Conservation (phyloP, 2,113 vertebrate genomes). For the Eonycteris spelaea region DNA sequence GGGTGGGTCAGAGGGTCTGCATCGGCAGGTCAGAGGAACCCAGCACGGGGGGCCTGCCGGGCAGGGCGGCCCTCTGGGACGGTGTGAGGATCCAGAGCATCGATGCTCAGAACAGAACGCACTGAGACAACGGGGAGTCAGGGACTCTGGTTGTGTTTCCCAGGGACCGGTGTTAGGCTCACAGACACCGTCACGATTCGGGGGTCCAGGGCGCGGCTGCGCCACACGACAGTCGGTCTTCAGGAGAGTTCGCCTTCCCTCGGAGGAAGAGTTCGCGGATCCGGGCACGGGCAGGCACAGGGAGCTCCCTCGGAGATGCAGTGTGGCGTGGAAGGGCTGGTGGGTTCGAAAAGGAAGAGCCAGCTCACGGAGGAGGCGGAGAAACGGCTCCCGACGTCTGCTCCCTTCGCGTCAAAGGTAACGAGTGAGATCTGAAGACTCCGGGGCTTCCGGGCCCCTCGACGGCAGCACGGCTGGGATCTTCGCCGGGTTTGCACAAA, state of each 20-base stretch:
- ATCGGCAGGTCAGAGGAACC: neutral
- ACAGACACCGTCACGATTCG: rapidly evolving
- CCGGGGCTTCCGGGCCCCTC: neutral
- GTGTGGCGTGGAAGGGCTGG: neutral
- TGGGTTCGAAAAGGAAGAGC: neutral
- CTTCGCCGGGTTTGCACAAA: neutral
- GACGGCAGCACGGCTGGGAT: neutral
- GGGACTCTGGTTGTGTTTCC: neutral
- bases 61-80: rapidly evolving
- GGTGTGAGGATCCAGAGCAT: neutral
- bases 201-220: no score
- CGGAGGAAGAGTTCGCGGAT: neutral
- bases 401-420: neutral
- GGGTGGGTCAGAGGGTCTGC: no score
- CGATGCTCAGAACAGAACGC: rapidly evolving
- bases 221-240: neutral
- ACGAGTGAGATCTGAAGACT: neutral
- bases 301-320: neutral
- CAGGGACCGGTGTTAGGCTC: neutral
- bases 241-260: neutral
- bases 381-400: neutral
- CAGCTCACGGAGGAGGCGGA: neutral
- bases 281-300: neutral
- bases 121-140: neutral
- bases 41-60: neutral